These are phyloP conservation scores for Leptinotarsa juncta DNA, from an alignment of 2,888 invertebrate species.

Conservation along the genomic window DNA sequence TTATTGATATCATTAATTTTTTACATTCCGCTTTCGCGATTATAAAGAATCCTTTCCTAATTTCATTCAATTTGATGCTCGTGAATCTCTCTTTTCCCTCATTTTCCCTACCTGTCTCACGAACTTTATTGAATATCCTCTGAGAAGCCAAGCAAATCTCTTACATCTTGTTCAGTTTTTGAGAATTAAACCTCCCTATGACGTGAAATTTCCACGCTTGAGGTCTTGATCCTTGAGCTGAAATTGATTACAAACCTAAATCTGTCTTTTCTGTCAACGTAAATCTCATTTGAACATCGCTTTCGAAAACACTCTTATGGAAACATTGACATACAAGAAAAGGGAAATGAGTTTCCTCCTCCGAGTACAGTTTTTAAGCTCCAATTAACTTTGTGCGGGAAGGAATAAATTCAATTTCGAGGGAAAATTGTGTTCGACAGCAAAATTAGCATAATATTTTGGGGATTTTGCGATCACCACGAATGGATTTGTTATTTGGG, in stretches of 20 bases:
- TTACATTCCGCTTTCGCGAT: too few relatives aligned
- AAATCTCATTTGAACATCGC: slow-evolving; percentile 6
- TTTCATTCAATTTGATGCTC: too few relatives aligned
- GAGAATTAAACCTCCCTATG: background rate
- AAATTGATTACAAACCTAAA: slow-evolving; percentile 10
- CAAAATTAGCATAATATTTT: slow-evolving; percentile 5
- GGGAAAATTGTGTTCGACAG: slow-evolving; percentile 7
- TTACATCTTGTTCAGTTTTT: background rate
- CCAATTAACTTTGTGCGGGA: slow-evolving; percentile 15
- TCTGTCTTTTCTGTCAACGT: slow-evolving; percentile 12
- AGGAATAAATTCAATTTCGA: slow-evolving; percentile 10
- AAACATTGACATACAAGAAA: slow-evolving; percentile 15
- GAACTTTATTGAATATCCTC: too few relatives aligned
- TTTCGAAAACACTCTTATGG: slow-evolving; percentile 3
- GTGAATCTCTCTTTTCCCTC: background rate
- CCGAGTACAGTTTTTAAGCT: slow-evolving; percentile 7
- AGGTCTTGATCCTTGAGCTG: background rate
- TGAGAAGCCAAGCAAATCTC: too few relatives aligned
- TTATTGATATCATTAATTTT: too few relatives aligned
- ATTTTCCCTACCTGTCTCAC: background rate
- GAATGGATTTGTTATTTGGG: background rate
- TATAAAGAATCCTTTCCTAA: too few relatives aligned
- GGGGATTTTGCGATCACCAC: background rate
- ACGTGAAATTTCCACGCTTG: background rate
- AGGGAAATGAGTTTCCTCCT: slow-evolving; percentile 5